Evolutionary conservation across 2,113 vertebrate species (phyloP).

Genomic region (Oryzias melastigma): DNA sequence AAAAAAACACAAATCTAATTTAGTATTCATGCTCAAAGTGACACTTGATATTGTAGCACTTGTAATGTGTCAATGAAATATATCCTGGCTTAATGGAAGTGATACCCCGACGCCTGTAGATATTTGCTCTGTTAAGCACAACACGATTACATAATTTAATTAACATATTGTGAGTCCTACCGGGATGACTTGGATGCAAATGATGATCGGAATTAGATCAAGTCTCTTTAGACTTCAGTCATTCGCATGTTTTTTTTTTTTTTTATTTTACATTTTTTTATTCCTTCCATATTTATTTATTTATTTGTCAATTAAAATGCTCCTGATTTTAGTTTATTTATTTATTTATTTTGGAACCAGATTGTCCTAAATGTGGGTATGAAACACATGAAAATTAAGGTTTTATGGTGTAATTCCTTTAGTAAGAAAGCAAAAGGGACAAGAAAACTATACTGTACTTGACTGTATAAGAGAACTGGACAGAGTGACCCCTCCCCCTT

Average conservation of each 20-base stretch:
- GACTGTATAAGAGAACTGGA: too few species aligned
- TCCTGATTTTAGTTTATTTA: too few species aligned
- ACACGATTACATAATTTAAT: slow-evolving; percentile 64
- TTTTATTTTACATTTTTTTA: slow-evolving; percentile 18
- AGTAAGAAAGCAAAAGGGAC: too few species aligned
- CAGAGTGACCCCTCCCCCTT: too few species aligned
- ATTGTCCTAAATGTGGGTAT: too few species aligned
- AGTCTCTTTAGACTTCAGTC: slow-evolving; percentile 33
- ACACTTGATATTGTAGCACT: slow-evolving; percentile 36
- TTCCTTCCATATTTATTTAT: not conserved
- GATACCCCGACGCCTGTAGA: slow-evolving; percentile 48
- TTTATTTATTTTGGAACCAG: too few species aligned
- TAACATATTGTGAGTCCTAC: slow-evolving; percentile 47
- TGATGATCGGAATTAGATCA: slow-evolving; percentile 51
- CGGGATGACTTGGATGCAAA: slow-evolving; percentile 37
- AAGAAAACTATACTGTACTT: too few species aligned
- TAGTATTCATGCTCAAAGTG: slow-evolving; percentile 46
- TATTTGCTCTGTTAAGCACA: slow-evolving; percentile 66
- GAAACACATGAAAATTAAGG: too few species aligned
- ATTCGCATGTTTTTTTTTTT: slow-evolving; percentile 20
- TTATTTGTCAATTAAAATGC: slow-evolving; percentile 1
- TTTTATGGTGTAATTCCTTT: too few species aligned
- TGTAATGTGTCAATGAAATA: slow-evolving; percentile 40
- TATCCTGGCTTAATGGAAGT: slow-evolving; percentile 39
- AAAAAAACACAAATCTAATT: not conserved